Percentiles rank a stretch among this genome's conserved stretches.
phyloP scores from a whole-genome alignment of 2,888 invertebrate species.

The Acleris holmiana region DNA sequence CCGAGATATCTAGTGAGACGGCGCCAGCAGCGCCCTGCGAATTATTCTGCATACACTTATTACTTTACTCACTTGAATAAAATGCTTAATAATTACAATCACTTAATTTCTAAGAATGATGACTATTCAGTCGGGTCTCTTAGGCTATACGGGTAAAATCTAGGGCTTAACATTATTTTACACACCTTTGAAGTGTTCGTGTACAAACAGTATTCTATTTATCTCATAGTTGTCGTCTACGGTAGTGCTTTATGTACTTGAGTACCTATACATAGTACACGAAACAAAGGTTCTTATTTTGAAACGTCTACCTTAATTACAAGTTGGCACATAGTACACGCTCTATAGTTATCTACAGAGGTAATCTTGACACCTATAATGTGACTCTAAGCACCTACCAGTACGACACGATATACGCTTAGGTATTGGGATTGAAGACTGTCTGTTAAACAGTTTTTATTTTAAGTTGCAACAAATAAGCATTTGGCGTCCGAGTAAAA shows the following conservation, averaged over 20 bases:
- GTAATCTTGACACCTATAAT: no score
- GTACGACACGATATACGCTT: slow-evolving; percentile 12
- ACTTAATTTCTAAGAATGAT: slow-evolving; percentile 74
- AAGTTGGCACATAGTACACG: slow-evolving; percentile 14
- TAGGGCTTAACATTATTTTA: slow-evolving; percentile 28
- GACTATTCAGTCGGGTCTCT: slow-evolving; percentile 84
- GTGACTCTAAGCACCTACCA: slow-evolving; percentile 1
- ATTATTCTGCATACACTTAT: neutral
- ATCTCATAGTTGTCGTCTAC: slow-evolving; percentile 16
- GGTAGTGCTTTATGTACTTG: slow-evolving; percentile 9
- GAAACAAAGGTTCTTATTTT: slow-evolving; percentile 2
- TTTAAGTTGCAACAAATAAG: no score
- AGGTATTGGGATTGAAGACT: neutral
- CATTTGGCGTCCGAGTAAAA: no score
- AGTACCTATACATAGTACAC: slow-evolving; percentile 17
- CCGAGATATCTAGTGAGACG: neutral
- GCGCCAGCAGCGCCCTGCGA: neutral
- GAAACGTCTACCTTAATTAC: slow-evolving; percentile 12
- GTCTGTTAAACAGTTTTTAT: neutral
- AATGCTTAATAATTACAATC: slow-evolving; percentile 53
- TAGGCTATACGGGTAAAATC: slow-evolving; percentile 60
- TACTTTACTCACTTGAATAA: slow-evolving; percentile 47
- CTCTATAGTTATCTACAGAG: neutral
- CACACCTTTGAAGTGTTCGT: slow-evolving; percentile 23
- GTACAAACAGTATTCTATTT: slow-evolving; percentile 29